These are phyloP conservation scores for Odontomachus brunneus DNA, from an alignment of 1,140 invertebrate species.

Conservation along the genomic window DNA sequence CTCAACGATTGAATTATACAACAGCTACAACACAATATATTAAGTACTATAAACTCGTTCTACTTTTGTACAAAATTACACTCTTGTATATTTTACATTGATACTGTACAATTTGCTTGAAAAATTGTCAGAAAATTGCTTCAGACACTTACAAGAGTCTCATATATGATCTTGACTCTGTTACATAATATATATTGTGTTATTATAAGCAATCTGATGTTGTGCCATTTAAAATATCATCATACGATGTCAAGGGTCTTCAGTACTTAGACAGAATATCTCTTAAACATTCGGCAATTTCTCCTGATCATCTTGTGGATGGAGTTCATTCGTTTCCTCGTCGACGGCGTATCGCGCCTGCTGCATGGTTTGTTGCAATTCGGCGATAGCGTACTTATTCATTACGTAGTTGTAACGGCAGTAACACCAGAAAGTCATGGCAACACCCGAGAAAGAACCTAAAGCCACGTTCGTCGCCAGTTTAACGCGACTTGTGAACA, in stretches of 20 bases:
- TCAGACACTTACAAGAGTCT: background rate
- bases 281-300: background rate
- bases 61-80: background rate
- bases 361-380: slow-evolving; percentile 43
- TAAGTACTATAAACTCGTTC: background rate
- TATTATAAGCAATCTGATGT: background rate
- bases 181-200: background rate
- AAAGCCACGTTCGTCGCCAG: slow-evolving; percentile 85
- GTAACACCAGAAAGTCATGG: slow-evolving; percentile 85
- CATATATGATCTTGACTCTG: background rate
- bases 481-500: slow-evolving; percentile 86
- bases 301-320: background rate
- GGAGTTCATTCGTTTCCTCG: background rate
- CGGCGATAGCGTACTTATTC: slow-evolving; percentile 39
- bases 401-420: slow-evolving; percentile 80
- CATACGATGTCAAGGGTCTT: background rate
- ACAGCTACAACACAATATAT: background rate
- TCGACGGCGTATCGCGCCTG: rapidly evolving
- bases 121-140: background rate
- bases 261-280: background rate
- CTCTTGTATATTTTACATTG: background rate
- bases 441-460: slow-evolving; percentile 85
- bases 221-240: background rate
- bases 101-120: background rate
- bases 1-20: background rate